Base-by-base conservation (phyloP, 2,113 vertebrate species). In the Larimichthys polyactis region DNA sequence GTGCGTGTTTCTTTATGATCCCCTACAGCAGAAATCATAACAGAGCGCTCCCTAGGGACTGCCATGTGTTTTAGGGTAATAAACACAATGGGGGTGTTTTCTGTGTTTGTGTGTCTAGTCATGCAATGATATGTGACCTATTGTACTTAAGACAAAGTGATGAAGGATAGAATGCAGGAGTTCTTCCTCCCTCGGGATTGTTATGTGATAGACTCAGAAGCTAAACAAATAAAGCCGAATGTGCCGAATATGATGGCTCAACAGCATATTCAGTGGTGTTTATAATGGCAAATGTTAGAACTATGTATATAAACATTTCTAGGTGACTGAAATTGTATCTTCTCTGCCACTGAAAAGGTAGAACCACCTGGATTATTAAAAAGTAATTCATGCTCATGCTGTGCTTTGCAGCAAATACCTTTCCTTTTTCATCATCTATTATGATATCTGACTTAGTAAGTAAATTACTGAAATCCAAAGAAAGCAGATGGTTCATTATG, bases 21-120 rank as follows among this genome's bases (percentile, higher is more conserved):
- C 59, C 84, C 77, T 60, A 71, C 78, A 87, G 87, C 66, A 52
- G 88, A 88, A 90, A 91, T 84, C 84, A 87, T 78, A 91, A 86
- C 87, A 87, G 20, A 78, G 75, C 0, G 15, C 79, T 87, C 68
- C 83, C 69, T 27, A 11, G 57, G 82, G 86, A 78, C 82, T 49
- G 75, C 78, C 89, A 89, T 77, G 80, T 90, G 90, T 91, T 92
- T 83, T 67, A 12, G 69, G 79, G 81, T 77, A 86, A 71, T 85
- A 75, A 82, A 80, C 88, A 73, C 85, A 88, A 84, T 62, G 70
- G 85, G 36, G 87, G 84, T 66, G 65, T 86, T 87, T 88, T 73
- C 69, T 81, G 48, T 91, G 82, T 87, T 87, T 91, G 77, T 90
- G 87, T 86, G 70, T 87, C 36, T 73, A 75, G 75, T 65, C 70